Percentiles rank a stretch among this genome's conserved stretches.
Evolutionary conservation across 2,113 vertebrate genomes (phyloP).

Genomic region (Noctilio leporinus): DNA sequence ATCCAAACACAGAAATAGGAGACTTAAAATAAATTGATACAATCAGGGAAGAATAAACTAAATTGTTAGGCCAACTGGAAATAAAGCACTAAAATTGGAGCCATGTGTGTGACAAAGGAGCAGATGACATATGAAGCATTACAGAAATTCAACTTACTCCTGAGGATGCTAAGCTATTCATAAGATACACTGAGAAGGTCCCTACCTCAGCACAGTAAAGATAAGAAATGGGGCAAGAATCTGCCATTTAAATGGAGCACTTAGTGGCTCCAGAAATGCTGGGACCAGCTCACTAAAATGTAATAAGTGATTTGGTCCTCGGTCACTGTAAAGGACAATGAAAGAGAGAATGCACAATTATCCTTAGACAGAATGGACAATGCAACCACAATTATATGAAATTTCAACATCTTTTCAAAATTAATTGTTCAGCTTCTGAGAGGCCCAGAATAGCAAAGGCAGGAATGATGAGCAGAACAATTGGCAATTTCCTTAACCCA

Average conservation of each 20-base stretch:
- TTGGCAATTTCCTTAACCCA: conserved; percentile 23
- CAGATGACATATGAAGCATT: conserved; percentile 38
- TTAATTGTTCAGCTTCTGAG: conserved; percentile 41
- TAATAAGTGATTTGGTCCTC: conserved; percentile 10
- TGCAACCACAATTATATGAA: conserved; percentile 53
- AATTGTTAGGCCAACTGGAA: conserved; percentile 58
- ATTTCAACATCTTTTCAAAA: conserved; percentile 69
- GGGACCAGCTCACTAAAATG: neutral
- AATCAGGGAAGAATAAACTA: conserved; percentile 72
- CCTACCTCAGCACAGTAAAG: neutral
- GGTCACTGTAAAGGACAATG: conserved; percentile 21
- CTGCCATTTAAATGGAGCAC: conserved; percentile 14
- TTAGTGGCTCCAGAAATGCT: conserved; percentile 33
- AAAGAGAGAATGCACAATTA: conserved; percentile 12
- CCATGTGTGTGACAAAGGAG: conserved; percentile 64
- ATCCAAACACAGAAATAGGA: conserved; percentile 71
- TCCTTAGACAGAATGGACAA: conserved; percentile 33
- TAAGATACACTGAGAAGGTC: neutral
- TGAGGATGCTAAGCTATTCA: conserved; percentile 32
- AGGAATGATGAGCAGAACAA: neutral
- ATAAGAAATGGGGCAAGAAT: neutral
- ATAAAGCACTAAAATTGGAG: conserved; percentile 68
- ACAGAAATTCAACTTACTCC: conserved; percentile 34
- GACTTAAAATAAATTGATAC: conserved; percentile 65
- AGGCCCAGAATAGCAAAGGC: neutral